Evolutionary conservation across 2,888 invertebrate species (phyloP), one percentile per base, ranked within the genome.

Genomic region (Atherix ibis): DNA sequence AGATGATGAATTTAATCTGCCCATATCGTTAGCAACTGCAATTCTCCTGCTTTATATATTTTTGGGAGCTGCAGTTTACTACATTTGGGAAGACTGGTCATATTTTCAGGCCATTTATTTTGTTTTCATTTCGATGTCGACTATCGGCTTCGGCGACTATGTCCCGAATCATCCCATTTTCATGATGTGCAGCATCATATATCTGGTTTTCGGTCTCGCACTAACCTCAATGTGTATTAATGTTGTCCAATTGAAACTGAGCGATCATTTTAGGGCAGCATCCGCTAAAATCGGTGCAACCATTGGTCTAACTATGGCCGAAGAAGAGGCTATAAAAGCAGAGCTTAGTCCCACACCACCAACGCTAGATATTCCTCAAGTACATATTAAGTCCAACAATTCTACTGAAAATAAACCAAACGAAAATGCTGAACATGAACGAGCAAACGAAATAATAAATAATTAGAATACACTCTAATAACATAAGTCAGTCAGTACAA

Each of bases 191-290:
- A 87, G 89, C 24, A 91, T 92, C 48, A 70, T 92, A 30, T 94
- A 97, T 54, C 66, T 97, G 36, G 79, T 95, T 15, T 87, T 97
- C 48, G 97, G 97, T 5, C 66, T 97, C 39, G 88, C 95, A 1
- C 66, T 97, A 14, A 94, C 94, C 32, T 89, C 94, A 44, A 94
- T 95, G 92, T 88, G 89, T 58, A 87, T 97, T 48, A 94, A 92
- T 52, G 91, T 95, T 12, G 88, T 94, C 1, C 92, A 92, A 66
- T 77, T 79, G 28, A 76, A 75, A 53, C 48, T 76, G 27, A 80
- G 81, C 29, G 75, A 83, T 54, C 83, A 84, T 2, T 88, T 88
- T 52, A 76, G 75, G 45, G 74, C 79, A 43, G 87, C 87, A 1
- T 84, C 82, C 48, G 77, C 77, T 15, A 88, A 87, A 54, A 70